phyloP scores from a whole-genome alignment of 2,113 vertebrate species.

The Numenius arquata region DNA sequence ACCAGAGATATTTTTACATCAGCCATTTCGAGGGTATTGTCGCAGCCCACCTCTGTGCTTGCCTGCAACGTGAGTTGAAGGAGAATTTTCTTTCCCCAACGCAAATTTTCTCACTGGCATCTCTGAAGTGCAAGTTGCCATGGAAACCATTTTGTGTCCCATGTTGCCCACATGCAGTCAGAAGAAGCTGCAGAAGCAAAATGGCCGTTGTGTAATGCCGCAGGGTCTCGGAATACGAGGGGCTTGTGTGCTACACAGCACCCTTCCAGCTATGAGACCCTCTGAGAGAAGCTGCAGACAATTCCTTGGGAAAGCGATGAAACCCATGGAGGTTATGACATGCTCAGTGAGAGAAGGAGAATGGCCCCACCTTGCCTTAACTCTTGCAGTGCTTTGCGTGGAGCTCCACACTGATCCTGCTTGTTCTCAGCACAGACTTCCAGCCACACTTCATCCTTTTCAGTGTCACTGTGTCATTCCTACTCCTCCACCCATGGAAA shows the following conservation, averaged over 20 bases:
- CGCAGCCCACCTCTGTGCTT: constrained; percentile 6
- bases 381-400: neutral
- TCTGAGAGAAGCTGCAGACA: neutral
- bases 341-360: rapidly evolving
- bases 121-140: constrained; percentile 58
- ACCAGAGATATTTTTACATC: neutral
- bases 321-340: neutral
- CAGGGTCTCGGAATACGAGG: rapidly evolving
- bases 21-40: neutral
- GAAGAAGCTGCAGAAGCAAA: constrained; percentile 46
- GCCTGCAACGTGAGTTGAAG: neutral
- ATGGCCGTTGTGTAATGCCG: constrained; percentile 36
- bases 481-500: rapidly evolving
- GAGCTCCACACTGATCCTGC: neutral
- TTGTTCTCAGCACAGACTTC: neutral
- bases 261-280: neutral
- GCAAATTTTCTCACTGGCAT: constrained; percentile 61
- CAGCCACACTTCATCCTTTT: neutral
- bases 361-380: neutral
- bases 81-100: constrained; percentile 11
- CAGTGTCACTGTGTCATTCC: neutral
- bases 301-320: neutral
- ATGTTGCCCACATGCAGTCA: constrained; percentile 40
- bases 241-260: neutral
- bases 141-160: constrained; percentile 67